A percentile compares a stretch with the other conserved stretches of the same genome.
Conservation (phyloP, 1,140 invertebrate genomes). For the Bilobella aurantiaca region DNA sequence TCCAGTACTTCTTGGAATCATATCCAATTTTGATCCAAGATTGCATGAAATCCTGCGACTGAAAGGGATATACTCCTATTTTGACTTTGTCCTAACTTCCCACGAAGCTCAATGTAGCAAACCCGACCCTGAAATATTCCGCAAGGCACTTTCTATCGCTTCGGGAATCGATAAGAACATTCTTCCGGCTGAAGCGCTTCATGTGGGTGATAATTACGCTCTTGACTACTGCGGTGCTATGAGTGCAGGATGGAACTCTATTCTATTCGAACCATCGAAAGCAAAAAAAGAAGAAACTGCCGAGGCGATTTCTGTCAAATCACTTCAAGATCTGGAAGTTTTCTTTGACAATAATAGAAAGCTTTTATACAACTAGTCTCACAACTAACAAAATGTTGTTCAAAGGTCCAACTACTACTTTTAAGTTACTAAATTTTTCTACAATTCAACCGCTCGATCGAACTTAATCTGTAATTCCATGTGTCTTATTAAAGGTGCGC, state of each 20-base stretch:
- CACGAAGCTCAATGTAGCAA: constrained; percentile 62
- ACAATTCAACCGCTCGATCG: too few relatives aligned
- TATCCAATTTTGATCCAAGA: constrained; percentile 80
- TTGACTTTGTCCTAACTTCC: constrained; percentile 69
- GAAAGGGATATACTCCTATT: constrained; percentile 53
- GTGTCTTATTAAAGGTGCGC: too few relatives aligned
- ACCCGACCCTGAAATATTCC: constrained; percentile 62
- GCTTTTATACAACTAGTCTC: too few relatives aligned
- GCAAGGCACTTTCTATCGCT: constrained; percentile 48
- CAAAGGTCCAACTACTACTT: too few relatives aligned
- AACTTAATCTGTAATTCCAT: too few relatives aligned
- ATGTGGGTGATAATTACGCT: constrained; percentile 65
- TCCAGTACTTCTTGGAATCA: constrained; percentile 55
- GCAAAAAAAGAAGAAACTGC: too few relatives aligned
- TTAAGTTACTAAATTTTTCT: too few relatives aligned
- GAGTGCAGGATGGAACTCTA: constrained; percentile 62
- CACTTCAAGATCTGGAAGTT: too few relatives aligned
- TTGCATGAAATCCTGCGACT: constrained; percentile 55
- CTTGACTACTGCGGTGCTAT: constrained; percentile 68
- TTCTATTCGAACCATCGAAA: too few relatives aligned
- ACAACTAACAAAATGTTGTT: too few relatives aligned
- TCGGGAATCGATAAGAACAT: not conserved
- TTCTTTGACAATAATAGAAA: too few relatives aligned
- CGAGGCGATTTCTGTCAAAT: too few relatives aligned
- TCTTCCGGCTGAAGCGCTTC: constrained; percentile 54